Percentiles rank a stretch among this genome's conserved stretches.
Evolutionary conservation across 30 jellyfish, hydroid and myxozoan species (phyloP).

Genomic region (Phacellophora camtschatica): DNA sequence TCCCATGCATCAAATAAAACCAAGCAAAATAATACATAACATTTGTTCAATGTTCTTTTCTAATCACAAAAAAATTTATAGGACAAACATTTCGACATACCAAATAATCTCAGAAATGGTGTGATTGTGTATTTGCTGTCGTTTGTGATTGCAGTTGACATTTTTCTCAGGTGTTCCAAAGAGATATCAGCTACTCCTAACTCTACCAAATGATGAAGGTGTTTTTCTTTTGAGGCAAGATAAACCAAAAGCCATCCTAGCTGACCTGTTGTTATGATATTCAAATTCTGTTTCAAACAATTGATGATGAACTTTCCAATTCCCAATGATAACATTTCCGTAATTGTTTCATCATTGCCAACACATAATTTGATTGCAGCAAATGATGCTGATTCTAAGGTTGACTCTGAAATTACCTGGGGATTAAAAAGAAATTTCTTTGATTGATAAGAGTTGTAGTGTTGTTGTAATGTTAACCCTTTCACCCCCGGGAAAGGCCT

Average conservation of each 20-base stretch:
- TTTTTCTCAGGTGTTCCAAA: slow-evolving; percentile 18
- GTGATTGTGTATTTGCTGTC: slow-evolving; percentile 55
- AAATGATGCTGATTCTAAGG: slow-evolving; percentile 68
- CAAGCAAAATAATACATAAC: too few species aligned
- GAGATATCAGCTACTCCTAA: slow-evolving; percentile 18
- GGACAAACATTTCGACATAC: too few species aligned
- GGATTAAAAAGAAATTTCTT: not conserved
- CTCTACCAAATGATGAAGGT: not conserved
- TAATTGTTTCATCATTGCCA: slow-evolving; percentile 19
- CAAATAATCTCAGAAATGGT: slow-evolving; percentile 68
- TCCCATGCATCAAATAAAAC: too few species aligned
- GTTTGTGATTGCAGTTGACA: slow-evolving; percentile 13
- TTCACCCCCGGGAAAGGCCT: too few species aligned
- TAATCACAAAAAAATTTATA: too few species aligned
- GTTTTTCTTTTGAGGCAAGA: slow-evolving; percentile 38
- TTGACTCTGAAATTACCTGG: slow-evolving; percentile 25
- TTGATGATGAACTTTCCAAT: slow-evolving; percentile 21
- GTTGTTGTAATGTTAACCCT: too few species aligned
- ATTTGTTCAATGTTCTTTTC: too few species aligned
- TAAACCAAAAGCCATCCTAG: slow-evolving; percentile 70
- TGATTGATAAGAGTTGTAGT: too few species aligned
- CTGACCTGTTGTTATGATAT: slow-evolving; percentile 28
- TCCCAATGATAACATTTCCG: slow-evolving; percentile 41
- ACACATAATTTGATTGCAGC: slow-evolving; percentile 65
- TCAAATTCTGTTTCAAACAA: not conserved